Conservation (phyloP, 2,888 invertebrate genomes). For the Luperina nickerlii region DNA sequence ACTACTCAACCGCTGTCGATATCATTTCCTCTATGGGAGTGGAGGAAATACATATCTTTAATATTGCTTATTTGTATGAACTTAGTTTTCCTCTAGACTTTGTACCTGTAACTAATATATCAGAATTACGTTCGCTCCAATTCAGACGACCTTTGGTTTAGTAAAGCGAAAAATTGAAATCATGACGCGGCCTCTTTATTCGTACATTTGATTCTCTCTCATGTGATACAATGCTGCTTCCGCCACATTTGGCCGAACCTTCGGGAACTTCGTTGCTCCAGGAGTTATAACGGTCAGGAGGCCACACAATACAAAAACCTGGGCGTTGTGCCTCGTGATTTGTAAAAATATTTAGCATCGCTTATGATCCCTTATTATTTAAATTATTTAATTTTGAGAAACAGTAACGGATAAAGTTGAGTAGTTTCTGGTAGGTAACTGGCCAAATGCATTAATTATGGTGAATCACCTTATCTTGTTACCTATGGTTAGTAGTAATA, state of each 20-base stretch:
- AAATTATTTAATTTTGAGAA: not conserved
- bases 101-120: slow-evolving; percentile 50
- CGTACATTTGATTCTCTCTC: slow-evolving; percentile 12
- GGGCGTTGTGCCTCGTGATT: not conserved
- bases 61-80: slow-evolving; percentile 23
- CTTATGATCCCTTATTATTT: not conserved
- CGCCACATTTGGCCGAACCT: slow-evolving; percentile 2
- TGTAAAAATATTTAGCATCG: not conserved
- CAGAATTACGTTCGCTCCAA: slow-evolving; percentile 50
- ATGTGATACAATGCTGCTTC: slow-evolving; percentile 20
- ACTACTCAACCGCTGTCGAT: slow-evolving; percentile 36
- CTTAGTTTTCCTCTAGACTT: slow-evolving; percentile 16
- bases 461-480: not conserved
- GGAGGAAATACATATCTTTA: slow-evolving; percentile 29
- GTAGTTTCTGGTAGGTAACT: not conserved
- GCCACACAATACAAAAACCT: not conserved
- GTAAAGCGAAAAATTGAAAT: slow-evolving; percentile 57
- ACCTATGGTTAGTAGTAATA: not conserved
- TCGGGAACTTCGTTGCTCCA: not conserved
- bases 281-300: slow-evolving; percentile 9
- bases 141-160: slow-evolving; percentile 40
- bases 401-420: not conserved
- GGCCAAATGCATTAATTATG: not conserved
- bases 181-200: slow-evolving; percentile 41
- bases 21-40: slow-evolving; percentile 42